A percentile compares a stretch with the other conserved stretches of the same genome.
Evolutionary conservation across 1,140 invertebrate genomes (phyloP).

Genomic region (Saxidomus purpurata): DNA sequence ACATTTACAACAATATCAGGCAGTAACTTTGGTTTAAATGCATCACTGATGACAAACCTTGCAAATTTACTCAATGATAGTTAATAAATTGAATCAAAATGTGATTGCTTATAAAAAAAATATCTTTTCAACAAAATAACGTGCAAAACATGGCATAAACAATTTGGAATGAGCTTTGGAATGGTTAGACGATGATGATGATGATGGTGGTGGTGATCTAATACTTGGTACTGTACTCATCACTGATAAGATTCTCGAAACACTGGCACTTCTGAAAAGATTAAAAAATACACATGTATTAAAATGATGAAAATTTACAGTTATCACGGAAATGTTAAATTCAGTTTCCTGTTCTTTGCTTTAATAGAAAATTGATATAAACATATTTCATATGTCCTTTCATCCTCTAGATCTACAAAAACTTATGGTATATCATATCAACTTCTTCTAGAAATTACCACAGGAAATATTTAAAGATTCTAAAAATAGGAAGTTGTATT

Average conservation of each 20-base stretch:
- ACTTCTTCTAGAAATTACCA: too few species aligned
- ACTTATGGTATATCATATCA: too few species aligned
- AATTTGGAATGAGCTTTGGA: too few species aligned
- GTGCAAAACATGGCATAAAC: not conserved
- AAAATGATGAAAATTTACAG: not conserved
- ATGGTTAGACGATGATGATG: not conserved
- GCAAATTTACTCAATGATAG: not conserved
- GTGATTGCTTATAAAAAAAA: too few species aligned
- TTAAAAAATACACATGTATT: not conserved
- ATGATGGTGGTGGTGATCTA: not conserved
- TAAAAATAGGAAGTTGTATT: too few species aligned
- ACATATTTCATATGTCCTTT: too few species aligned
- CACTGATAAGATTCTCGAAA: conserved; percentile 64
- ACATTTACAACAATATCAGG: too few species aligned
- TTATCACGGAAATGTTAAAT: not conserved
- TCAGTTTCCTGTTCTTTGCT: not conserved
- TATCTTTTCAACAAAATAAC: not conserved
- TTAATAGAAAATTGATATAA: too few species aligned
- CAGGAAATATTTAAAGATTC: too few species aligned
- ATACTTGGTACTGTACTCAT: conserved; percentile 57
- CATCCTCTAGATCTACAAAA: too few species aligned
- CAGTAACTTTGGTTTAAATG: too few species aligned
- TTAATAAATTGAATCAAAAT: not conserved
- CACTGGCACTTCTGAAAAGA: conserved; percentile 60
- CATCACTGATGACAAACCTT: not conserved